phyloP scores from a whole-genome alignment of 2,113 vertebrate genomes.

The Callorhinus ursinus region DNA sequence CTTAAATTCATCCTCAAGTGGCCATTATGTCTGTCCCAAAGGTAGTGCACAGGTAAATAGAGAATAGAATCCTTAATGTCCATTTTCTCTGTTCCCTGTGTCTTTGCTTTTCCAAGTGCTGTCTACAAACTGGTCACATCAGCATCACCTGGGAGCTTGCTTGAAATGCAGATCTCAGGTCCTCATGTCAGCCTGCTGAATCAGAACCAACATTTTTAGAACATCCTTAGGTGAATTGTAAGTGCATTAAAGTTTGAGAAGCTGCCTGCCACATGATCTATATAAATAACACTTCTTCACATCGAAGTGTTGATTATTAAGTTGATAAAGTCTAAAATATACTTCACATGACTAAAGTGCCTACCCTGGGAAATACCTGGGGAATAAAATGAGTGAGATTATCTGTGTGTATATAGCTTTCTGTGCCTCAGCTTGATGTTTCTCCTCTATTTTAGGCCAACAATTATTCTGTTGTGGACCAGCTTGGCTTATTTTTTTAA shows the following conservation, averaged over 20 bases:
- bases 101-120: neutral
- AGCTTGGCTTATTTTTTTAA: neutral
- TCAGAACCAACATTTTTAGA: neutral
- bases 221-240: neutral
- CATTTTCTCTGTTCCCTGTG: neutral
- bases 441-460: neutral
- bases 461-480: neutral
- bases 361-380: neutral
- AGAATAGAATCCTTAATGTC: neutral
- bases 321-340: neutral
- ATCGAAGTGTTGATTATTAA: neutral
- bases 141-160: neutral
- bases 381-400: neutral
- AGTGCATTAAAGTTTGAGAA: neutral
- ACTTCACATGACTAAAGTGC: neutral
- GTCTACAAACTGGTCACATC: neutral
- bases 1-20: neutral
- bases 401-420: neutral
- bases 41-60: neutral
- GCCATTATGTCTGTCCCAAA: neutral
- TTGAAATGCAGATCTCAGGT: neutral
- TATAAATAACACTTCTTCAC: neutral
- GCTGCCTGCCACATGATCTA: neutral
- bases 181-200: neutral
- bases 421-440: neutral